These are phyloP conservation scores for Oscarella lobularis DNA, from an alignment of 37 sponge, comb jelly and placozoan species.

Conservation along the genomic window DNA sequence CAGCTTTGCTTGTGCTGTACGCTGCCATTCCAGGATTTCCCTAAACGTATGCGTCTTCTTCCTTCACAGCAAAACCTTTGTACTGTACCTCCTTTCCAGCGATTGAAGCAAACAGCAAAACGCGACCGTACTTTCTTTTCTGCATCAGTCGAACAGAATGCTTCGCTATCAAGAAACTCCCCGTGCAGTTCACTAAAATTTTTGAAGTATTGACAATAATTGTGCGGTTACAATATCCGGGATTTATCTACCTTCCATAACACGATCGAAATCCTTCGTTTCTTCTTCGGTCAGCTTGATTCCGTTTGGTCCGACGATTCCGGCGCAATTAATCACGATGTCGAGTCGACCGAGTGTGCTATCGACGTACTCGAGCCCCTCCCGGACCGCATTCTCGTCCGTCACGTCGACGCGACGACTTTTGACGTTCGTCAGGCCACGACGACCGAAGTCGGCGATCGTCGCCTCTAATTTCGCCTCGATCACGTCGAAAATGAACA, in stretches of 20 bases:
- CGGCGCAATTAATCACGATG: slow-evolving; percentile 68
- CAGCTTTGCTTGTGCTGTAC: slow-evolving; percentile 62
- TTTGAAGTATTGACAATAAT: background rate
- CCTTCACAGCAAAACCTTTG: background rate
- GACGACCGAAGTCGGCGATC: too few relatives aligned
- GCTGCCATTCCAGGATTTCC: slow-evolving; percentile 60
- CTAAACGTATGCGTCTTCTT: background rate
- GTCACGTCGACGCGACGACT: slow-evolving; percentile 34
- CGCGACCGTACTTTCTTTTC: slow-evolving; percentile 46
- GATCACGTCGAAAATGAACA: too few relatives aligned
- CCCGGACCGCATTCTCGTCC: slow-evolving; percentile 28
- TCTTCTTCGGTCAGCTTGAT: slow-evolving; percentile 17
- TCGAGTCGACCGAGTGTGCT: slow-evolving; percentile 28
- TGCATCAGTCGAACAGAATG: slow-evolving; percentile 40
- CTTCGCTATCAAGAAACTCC: slow-evolving; percentile 55
- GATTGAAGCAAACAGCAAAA: slow-evolving; percentile 61
- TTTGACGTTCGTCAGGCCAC: too few relatives aligned
- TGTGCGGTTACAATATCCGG: background rate
- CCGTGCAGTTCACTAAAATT: slow-evolving; percentile 43
- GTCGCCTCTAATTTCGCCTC: too few relatives aligned
- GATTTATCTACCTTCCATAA: slow-evolving; percentile 25
- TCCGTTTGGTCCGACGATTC: slow-evolving; percentile 53
- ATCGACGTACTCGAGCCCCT: slow-evolving; percentile 13
- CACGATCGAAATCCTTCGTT: slow-evolving; percentile 39
- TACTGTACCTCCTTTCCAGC: slow-evolving; percentile 62